A percentile compares a stretch with the other conserved stretches of the same genome.
Conservation (phyloP, 2,888 invertebrate species). For the Pseudococcus jackbeardsleyi region DNA sequence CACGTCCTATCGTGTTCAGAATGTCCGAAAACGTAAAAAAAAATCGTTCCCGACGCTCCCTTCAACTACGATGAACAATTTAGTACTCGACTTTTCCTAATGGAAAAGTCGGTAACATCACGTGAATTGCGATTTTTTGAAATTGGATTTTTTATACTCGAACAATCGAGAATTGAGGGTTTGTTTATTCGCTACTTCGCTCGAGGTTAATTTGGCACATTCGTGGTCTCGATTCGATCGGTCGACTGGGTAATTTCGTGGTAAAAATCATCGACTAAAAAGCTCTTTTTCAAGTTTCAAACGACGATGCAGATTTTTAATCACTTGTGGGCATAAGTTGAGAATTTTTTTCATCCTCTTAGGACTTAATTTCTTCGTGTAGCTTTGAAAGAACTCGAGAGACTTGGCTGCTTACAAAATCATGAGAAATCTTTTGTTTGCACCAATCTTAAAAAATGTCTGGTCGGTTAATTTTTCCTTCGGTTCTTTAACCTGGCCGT, state of each 20-base stretch:
- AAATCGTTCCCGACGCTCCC: too few relatives aligned
- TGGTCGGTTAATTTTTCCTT: conserved; percentile 49
- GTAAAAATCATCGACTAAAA: too few relatives aligned
- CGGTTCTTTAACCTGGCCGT: not conserved
- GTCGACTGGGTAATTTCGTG: too few relatives aligned
- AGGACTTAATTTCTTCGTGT: not conserved
- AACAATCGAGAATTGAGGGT: not conserved
- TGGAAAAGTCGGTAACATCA: too few relatives aligned
- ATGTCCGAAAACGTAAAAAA: too few relatives aligned
- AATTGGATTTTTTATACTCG: not conserved
- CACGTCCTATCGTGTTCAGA: too few relatives aligned
- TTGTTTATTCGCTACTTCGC: not conserved
- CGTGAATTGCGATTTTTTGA: not conserved
- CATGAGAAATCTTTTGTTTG: conserved; percentile 30
- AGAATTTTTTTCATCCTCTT: not conserved
- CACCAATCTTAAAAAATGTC: not conserved
- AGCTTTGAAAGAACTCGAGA: not conserved
- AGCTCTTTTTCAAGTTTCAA: too few relatives aligned
- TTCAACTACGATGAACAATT: too few relatives aligned
- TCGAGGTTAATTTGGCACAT: not conserved
- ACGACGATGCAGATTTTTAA: not conserved
- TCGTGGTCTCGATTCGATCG: not conserved
- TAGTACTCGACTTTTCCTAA: too few relatives aligned
- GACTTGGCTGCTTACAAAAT: conserved; percentile 45
- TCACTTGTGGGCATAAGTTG: not conserved